Evolutionary conservation across 2,797 vertebrate genomes (phyloP).

Genomic region (Gorsachius magnificus): DNA sequence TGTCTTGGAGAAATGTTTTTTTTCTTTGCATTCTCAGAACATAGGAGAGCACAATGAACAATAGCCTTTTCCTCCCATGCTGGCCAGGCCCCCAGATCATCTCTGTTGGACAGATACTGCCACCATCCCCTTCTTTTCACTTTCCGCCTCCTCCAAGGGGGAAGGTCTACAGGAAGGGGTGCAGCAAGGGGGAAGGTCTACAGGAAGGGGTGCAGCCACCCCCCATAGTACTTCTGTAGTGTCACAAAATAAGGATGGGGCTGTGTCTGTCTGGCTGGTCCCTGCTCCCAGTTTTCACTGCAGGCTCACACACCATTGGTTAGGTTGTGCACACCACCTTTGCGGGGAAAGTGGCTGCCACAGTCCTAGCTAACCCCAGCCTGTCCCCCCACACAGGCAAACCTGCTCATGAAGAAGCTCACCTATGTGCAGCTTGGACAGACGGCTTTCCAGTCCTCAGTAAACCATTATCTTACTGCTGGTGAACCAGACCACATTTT

Average conservation of each 20-base stretch:
- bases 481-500: neutral
- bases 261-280: neutral
- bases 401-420: neutral
- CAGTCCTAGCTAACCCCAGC: neutral
- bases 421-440: neutral
- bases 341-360: neutral
- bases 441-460: neutral
- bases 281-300: neutral
- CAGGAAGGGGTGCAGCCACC: neutral
- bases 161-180: neutral
- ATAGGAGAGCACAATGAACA: neutral
- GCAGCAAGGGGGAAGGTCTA: neutral
- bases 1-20: neutral
- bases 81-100: neutral
- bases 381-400: neutral
- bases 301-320: neutral
- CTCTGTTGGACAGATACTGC: neutral
- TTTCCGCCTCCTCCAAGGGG: neutral
- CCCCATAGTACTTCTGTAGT: neutral
- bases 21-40: neutral
- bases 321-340: neutral
- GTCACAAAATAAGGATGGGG: neutral
- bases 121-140: neutral
- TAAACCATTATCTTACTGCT: neutral
- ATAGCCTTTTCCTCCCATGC: neutral